These are phyloP conservation scores for Bubo blakistoni DNA, from an alignment of 2,113 vertebrate genomes.

Conservation along the genomic window DNA sequence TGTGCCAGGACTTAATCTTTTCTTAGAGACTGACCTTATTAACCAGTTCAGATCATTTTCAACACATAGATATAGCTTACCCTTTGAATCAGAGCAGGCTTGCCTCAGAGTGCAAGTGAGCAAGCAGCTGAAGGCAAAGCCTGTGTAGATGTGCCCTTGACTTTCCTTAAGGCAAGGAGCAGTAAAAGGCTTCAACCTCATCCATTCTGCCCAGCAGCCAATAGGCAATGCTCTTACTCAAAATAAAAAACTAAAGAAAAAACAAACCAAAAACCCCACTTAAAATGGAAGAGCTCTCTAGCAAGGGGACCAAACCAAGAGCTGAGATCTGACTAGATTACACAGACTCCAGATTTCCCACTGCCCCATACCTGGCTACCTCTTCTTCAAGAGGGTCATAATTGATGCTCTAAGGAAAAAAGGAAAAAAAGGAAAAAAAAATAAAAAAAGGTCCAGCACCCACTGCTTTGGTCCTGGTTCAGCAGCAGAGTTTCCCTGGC, in stretches of 20 bases:
- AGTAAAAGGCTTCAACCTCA: background rate
- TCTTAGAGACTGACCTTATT: background rate
- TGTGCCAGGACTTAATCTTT: background rate
- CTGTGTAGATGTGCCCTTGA: background rate
- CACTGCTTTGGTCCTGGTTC: background rate
- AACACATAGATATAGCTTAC: background rate
- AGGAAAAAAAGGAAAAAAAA: background rate
- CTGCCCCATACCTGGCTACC: background rate
- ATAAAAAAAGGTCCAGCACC: background rate
- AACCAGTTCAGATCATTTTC: background rate
- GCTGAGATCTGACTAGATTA: background rate
- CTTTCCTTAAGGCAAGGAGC: background rate
- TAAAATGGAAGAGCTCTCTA: background rate
- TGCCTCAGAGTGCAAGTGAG: background rate
- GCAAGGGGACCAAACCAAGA: background rate
- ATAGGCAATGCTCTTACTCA: background rate
- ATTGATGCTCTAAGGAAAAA: background rate
- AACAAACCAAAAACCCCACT: rapidly evolving
- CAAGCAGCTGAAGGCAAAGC: background rate
- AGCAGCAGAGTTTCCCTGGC: background rate
- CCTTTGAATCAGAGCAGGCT: background rate
- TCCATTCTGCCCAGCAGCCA: background rate
- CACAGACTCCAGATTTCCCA: background rate
- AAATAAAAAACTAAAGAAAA: background rate
- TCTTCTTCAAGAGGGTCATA: background rate